Evolutionary conservation across 1,140 invertebrate genomes (phyloP), one percentile per base, ranked within the genome.

Genomic region (Drosophila melanica): DNA sequence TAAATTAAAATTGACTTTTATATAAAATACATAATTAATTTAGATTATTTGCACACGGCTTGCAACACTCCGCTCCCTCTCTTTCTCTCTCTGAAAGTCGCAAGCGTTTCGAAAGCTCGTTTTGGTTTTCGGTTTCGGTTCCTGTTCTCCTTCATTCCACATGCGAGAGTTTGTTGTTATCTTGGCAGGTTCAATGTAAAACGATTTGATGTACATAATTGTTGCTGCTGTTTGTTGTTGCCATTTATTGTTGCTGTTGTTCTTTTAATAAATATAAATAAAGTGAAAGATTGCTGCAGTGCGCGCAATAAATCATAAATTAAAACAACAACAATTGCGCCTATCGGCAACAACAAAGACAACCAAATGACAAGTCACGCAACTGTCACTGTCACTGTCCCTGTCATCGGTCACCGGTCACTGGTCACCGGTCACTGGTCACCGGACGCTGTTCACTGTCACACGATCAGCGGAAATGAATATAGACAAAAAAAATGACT

Each of bases 111-210:
- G 45, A 68, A 68, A 60, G 64, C 50, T 74, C 50, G 58, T 55
- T 74, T 45, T 45, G 14, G 65, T 50, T 66, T 72, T 48, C 65
- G 62, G 39, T 68, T 65, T 58, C 50, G 74, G 82, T 87, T 87
- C 84, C 82, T 89, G 82, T 82, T 87, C 73, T 87, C 82, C 79
- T 89, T 87, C 79, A 77, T 48, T 76, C 42, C 48, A 74, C 55
- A 63, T 78, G 62, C 65, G 65, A 79, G 65, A 47, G 42, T 18
- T 75, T 77, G 64, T 67, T 67, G 69, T 74, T 75, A 64, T 71
- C 58, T 57, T 63, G 63, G 55, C 74, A 79, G 75, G 76, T 82
- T 87, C 79, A 82, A 82, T 87, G 77, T 57, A 66, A 85, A 69
- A 60, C 48, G 45, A n/a, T 64, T 77, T 33, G 45, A 81, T 69